Evolutionary conservation across 2,797 vertebrate species (phyloP).

Genomic region (Paedocypris micromegethes): DNA sequence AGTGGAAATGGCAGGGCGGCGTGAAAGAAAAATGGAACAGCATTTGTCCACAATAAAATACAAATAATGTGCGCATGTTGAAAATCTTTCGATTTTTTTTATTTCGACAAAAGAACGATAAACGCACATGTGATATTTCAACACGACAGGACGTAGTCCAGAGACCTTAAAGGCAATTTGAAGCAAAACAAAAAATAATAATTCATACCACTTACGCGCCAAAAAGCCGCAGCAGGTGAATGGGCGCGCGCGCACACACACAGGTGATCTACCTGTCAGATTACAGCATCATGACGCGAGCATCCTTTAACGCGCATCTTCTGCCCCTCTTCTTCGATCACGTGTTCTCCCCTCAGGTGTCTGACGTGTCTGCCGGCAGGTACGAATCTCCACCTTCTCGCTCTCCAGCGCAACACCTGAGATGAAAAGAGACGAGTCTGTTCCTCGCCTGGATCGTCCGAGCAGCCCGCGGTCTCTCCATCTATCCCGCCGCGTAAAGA

Average conservation of each 20-base stretch:
- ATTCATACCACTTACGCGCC: background rate
- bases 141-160: background rate
- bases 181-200: background rate
- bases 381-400: constrained; percentile 5
- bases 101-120: no score
- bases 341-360: background rate
- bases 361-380: background rate
- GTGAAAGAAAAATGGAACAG: background rate
- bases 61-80: no score
- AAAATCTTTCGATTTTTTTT: no score
- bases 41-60: no score
- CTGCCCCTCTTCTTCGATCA: background rate
- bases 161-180: no score
- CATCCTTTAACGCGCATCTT: background rate
- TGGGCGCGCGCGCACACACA: constrained; percentile 33
- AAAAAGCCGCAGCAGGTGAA: background rate
- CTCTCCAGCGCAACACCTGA: constrained; percentile 24
- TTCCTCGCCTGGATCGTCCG: constrained; percentile 53
- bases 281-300: constrained; percentile 1
- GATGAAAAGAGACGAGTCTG: constrained; percentile 2
- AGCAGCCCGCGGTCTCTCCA: constrained; percentile 74
- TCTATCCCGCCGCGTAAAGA: constrained; percentile 89
- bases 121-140: background rate
- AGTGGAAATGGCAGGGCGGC: background rate
- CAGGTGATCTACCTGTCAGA: constrained; percentile 57